Conservation (phyloP, 2,888 invertebrate genomes). For the Ferdinandea cuprea region DNA sequence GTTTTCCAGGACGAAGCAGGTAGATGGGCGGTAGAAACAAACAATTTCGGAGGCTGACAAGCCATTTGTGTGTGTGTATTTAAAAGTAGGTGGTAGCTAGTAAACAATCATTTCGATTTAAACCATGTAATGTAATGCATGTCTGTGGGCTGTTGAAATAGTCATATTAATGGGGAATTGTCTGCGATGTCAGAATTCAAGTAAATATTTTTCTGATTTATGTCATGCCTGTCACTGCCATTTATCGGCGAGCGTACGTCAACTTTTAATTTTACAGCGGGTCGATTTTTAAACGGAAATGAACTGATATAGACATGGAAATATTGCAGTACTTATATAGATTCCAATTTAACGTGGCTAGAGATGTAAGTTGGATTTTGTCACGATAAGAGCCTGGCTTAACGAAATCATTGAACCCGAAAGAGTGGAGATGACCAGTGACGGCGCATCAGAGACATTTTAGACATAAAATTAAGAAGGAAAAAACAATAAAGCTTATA, state of each 20-base stretch:
- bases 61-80: conserved; percentile 6
- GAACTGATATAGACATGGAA: background rate
- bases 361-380: no score
- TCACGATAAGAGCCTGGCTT: no score
- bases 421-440: no score
- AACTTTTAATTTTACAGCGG: background rate
- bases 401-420: no score
- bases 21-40: background rate
- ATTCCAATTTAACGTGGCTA: no score
- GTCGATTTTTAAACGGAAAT: background rate
- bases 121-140: conserved; percentile 23
- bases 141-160: conserved; percentile 26
- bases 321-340: no score
- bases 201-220: conserved; percentile 21
- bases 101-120: conserved; percentile 10
- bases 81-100: background rate
- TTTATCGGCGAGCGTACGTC: background rate
- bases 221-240: conserved; percentile 26
- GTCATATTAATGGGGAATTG: background rate
- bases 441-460: no score
- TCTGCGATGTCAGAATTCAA: background rate
- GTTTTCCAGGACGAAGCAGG: background rate
- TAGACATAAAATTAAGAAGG: no score
- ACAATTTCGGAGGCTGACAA: conserved; percentile 2
- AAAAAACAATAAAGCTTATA: no score